Evolutionary conservation across 37 sponge, comb jelly and placozoan genomes (phyloP), one percentile per base, ranked within the genome.

Genomic region (Tethya wilhelma): DNA sequence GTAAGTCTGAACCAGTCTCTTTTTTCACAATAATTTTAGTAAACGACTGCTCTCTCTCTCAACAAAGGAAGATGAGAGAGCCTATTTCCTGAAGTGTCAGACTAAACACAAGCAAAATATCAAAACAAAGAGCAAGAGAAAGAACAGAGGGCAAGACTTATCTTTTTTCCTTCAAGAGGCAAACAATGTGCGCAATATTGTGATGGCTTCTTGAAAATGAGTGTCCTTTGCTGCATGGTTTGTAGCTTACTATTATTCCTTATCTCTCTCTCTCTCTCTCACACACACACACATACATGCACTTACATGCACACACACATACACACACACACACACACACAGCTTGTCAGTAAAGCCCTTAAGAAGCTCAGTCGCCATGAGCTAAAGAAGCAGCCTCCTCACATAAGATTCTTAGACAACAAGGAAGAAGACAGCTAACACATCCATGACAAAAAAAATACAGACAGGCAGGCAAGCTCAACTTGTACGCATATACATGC

Each of bases 31-130:
- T 49, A 11, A 11, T 17, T 49, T 11, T 17, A 49, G 25, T 26
- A 46, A 44, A 46, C 49, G 28, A 44, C 38, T 36, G 38, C 37
- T 58, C 23, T 33, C 63, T 59, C 20, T 63, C 23, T 39, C 17
- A 7, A 7, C 73, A 87, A 81, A 79, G 59, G 87, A 66, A 0
- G 87, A 80, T 2, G 87, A 87, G 81, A 74, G 81, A 37, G 87
- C 80, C 2, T 87, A 87, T 68, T 87, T 40, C 62, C 41, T 87
- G 45, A 80, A 80, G 87, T 75, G 77, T 25, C 76, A 73, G 73
- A 70, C 87, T 0, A 46, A 67, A 8, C 65, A 81, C 68, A 87
- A 74, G 63, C 63, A 81, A 29, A 43, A 39, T 2, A 17, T 40
- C 2, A 44, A 56, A 29, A 49, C 36, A n/a, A 66, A 59, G 28